Conservation (phyloP, 2,797 vertebrate species). For the Peromyscus aztecus region DNA sequence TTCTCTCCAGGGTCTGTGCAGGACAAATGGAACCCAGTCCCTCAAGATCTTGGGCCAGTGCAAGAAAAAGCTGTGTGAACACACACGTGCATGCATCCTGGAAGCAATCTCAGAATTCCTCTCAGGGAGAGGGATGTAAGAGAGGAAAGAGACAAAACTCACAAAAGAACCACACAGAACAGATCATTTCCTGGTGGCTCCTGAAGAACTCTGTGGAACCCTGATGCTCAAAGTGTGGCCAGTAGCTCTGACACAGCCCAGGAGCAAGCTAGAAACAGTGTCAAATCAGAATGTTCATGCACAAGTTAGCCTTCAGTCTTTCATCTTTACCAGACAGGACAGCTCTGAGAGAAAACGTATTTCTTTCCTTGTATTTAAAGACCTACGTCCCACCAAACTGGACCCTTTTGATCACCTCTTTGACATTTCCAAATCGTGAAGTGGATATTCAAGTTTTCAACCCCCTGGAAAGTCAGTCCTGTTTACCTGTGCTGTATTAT, state of each 20-base stretch:
- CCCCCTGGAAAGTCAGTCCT: neutral
- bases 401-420: neutral
- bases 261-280: neutral
- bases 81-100: rapidly evolving
- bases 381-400: neutral
- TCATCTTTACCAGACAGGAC: neutral
- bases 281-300: neutral
- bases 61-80: neutral
- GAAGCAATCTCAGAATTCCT: neutral
- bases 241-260: rapidly evolving
- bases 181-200: too few relatives aligned
- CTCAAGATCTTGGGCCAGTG: neutral
- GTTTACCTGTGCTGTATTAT: conserved; percentile 52
- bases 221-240: neutral
- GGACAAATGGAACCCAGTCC: neutral
- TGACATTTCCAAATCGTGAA: conserved; percentile 16
- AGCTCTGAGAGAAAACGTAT: neutral
- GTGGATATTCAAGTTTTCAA: neutral
- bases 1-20: neutral
- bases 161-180: neutral
- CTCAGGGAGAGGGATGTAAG: neutral
- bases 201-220: neutral
- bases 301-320: conserved; percentile 30
- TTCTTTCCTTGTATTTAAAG: neutral
- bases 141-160: neutral